Evolutionary conservation across 92 coral and sea anemone species (phyloP).

Genomic region (Desmophyllum pertusum): DNA sequence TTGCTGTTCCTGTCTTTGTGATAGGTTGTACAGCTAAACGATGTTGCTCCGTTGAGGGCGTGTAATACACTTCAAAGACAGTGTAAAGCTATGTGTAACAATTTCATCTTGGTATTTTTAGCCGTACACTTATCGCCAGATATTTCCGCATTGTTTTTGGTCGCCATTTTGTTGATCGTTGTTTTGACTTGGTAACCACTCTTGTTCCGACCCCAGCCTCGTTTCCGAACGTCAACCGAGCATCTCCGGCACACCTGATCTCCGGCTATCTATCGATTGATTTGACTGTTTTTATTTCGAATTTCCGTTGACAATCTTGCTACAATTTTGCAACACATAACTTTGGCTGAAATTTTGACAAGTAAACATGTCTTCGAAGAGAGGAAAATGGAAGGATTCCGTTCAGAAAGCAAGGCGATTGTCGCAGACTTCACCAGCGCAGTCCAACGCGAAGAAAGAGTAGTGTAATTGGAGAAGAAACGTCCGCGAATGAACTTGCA

Average conservation of each 20-base stretch:
- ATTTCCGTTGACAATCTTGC: conserved; percentile 18
- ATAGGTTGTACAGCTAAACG: neutral
- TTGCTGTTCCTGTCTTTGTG: neutral
- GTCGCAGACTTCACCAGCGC: conserved; percentile 62
- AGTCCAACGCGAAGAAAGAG: conserved; percentile 50
- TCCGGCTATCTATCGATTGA: conserved; percentile 30
- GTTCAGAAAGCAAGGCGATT: conserved; percentile 78
- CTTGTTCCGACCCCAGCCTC: neutral
- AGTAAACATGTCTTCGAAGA: conserved; percentile 56
- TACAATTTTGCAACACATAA: too few relatives aligned
- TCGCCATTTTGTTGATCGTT: too few relatives aligned
- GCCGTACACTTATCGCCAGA: neutral
- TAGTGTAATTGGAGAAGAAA: conserved; percentile 81
- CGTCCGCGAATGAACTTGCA: conserved; percentile 78
- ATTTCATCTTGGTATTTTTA: neutral
- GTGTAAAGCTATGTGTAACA: neutral
- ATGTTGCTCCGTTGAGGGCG: too few relatives aligned
- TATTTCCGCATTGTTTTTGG: too few relatives aligned
- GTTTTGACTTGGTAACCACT: conserved; percentile 33
- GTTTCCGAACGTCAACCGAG: neutral
- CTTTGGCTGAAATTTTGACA: too few relatives aligned
- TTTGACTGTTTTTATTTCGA: neutral
- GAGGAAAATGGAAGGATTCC: conserved; percentile 80
- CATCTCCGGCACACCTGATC: conserved; percentile 2
- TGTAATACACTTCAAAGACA: neutral